Conservation (phyloP, 64 coral and sea anemone species). For the Astreopora myriophthalma region DNA sequence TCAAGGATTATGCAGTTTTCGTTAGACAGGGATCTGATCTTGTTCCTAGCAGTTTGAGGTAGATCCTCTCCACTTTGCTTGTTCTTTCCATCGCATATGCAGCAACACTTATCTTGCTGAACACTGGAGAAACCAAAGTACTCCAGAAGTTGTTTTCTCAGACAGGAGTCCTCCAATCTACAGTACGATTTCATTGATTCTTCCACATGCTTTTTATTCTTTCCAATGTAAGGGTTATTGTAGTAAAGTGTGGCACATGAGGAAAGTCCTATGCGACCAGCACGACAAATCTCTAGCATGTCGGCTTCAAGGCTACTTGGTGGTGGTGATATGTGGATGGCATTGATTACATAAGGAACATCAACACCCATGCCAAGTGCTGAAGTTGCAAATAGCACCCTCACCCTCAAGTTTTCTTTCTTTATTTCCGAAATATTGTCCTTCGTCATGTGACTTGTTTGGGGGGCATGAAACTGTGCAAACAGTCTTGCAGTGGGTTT, state of each 20-base stretch:
- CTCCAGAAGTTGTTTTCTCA: too few relatives aligned
- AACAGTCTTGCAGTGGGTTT: slow-evolving; percentile 34
- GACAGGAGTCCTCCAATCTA: too few relatives aligned
- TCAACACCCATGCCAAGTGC: slow-evolving; percentile 77
- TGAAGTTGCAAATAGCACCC: slow-evolving; percentile 64
- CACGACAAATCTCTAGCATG: slow-evolving; percentile 71
- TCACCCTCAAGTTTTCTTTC: slow-evolving; percentile 42
- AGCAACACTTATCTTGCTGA: too few relatives aligned
- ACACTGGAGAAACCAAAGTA: too few relatives aligned
- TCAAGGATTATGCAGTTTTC: slow-evolving; percentile 8
- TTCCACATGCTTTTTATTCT: too few relatives aligned
- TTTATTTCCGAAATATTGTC: slow-evolving; percentile 49
- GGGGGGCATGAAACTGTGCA: slow-evolving; percentile 66
- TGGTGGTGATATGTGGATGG: slow-evolving; percentile 65
- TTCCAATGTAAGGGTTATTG: too few relatives aligned
- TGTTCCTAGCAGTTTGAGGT: neutral
- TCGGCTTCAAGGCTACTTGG: slow-evolving; percentile 43
- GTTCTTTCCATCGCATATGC: neutral
- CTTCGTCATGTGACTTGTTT: slow-evolving; percentile 64
- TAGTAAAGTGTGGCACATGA: too few relatives aligned
- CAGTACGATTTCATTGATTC: too few relatives aligned
- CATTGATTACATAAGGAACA: slow-evolving; percentile 32
- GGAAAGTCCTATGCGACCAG: neutral
- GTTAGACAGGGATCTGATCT: slow-evolving; percentile 10
- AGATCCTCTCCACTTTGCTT: neutral